phyloP scores from a whole-genome alignment of 2,113 vertebrate species.

The Uria aalge region DNA sequence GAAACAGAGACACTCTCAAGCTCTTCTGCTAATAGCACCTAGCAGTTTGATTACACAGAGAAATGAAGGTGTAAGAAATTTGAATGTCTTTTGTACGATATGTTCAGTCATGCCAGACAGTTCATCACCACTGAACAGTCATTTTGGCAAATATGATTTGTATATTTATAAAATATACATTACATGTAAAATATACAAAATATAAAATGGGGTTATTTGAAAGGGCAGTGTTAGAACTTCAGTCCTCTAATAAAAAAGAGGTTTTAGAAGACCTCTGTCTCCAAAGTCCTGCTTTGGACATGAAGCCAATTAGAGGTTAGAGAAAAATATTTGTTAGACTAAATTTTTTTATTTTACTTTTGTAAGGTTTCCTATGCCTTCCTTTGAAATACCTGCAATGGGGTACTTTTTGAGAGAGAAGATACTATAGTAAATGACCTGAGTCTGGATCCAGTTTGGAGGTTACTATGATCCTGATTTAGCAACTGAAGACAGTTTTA shows the following conservation, averaged over 20 bases:
- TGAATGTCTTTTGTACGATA: background rate
- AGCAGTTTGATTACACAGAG: background rate
- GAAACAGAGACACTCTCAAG: background rate
- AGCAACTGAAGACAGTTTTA: background rate
- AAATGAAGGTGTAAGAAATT: background rate
- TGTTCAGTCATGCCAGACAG: background rate
- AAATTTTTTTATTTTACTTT: background rate
- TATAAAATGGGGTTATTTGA: background rate
- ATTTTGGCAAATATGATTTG: background rate
- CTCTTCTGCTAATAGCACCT: background rate
- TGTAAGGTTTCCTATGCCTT: background rate
- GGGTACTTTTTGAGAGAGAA: background rate
- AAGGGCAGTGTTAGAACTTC: background rate
- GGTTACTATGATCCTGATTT: background rate
- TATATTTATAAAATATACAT: background rate
- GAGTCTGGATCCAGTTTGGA: background rate
- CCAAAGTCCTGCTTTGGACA: background rate
- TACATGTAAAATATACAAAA: no score
- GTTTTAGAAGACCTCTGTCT: background rate
- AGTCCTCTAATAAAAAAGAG: background rate
- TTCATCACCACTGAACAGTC: background rate
- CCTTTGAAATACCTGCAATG: background rate
- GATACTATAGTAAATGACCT: background rate
- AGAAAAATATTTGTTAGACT: background rate
- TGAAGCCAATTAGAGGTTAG: background rate